Base-by-base conservation (phyloP, 2,797 vertebrate species). In the Dendrocincla fuliginosa region DNA sequence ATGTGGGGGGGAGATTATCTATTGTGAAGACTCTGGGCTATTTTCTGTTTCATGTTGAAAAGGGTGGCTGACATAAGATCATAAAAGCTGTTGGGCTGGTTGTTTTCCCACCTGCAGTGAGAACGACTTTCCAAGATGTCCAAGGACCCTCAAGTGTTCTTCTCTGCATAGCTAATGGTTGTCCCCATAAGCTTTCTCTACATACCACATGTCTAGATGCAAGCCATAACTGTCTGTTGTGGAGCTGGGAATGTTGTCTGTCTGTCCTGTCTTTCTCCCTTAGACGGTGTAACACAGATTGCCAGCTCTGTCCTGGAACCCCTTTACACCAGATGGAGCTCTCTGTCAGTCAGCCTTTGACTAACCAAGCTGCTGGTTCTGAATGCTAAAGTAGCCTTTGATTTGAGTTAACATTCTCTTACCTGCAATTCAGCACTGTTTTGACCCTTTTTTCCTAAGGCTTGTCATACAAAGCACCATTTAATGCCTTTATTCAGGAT, bases 201-300 rank as follows among this genome's bases (percentile, higher is more conserved):
- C 60, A 59, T 30, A 67, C 16, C 28, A 46, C 0, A 0, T 1
- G 0, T 33, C 30, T 60, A 59, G 15, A 25, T 46, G 24, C 50
- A 30, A 67, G 68, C 24, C 52, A 33, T 7, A 22, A 33, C 46
- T 67, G 7, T 18, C 39, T 52, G 52, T 37, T n/a, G 30, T 55
- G 53, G 53, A n/a, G 53, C 13, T 55, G 19, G 32, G 32, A 55
- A 20, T n/a, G 32, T 55, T 55, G 49, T 28, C 25, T 9, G 8
- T n/a, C 19, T 55, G 18, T n/a, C 53, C 32, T 30, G 7, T 55
- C 52, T n/a, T 55, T 55, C 32, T n/a, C 32, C 12, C 53, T 55
- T 55, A n/a, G 19, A 8, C 22, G 32, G 32, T n/a, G 30, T 55
- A 55, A 55, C 32, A 55, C 32, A 55, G 18, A 13, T 32, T 55